Base-by-base conservation (phyloP, 2,888 invertebrate species). In the Hirudinaria manillensis region DNA sequence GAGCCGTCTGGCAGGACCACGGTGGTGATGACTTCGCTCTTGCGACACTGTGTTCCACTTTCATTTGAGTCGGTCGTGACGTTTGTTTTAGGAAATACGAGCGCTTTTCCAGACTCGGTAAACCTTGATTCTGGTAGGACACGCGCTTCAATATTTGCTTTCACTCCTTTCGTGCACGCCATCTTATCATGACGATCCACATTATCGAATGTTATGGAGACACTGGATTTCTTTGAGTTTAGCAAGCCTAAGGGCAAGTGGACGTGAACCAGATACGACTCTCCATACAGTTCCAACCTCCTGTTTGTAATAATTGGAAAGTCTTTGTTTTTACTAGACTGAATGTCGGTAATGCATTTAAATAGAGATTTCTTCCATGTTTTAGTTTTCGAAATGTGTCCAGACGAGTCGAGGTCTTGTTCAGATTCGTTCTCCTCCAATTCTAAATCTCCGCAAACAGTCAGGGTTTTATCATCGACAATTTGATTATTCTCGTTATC, bases 351-450 rank as follows among this genome's bases (percentile, higher is more conserved):
- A 27, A 72, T 24, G 3, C 53, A 53, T 21, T 32, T 53, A 45
- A 72, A 55, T 53, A 29, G 55, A 7, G 32, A 29, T 51, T 51
- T 72, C 2, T 51, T 72, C 72, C 72, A 72, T 21, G 45, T 53
- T 29, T 72, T 72, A 19, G 45, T 29, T 10, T 72, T 72, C 13
- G 32, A 27, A 53, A 61, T 61, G 24, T 61, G 61, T 6, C 29
- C 61, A 3, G 24, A 10, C 10, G 29, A 61, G 6, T 61, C 24
- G 24, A 29, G n/a, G 7, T 24, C 29, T 27, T 27, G 24, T 61
- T 61, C 61, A n/a, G 21, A 21, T 61, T 27, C 29, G 61, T 61
- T n/a, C 7, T 61, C 61, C 10, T 61, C 61, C 61, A 61, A 24
- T 19, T 61, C 24, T 10, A 61, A 27, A 61, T 27, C n/a, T 27